These are phyloP conservation scores for Siniperca undulata DNA, from an alignment of 2,797 vertebrate genomes.

Conservation along the genomic window DNA sequence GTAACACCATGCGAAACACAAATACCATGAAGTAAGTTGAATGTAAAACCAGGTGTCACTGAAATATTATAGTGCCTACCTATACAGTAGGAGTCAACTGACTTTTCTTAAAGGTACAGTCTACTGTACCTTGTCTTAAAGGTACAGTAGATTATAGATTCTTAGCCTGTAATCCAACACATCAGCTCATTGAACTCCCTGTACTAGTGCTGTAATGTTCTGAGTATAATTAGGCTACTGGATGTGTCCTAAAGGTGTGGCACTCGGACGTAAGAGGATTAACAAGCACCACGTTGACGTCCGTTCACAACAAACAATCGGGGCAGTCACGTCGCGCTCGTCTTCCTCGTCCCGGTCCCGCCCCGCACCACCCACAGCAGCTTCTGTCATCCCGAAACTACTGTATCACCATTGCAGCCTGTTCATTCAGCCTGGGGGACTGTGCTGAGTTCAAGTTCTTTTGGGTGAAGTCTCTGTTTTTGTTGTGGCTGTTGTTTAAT, in stretches of 20 bases:
- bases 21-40: neutral
- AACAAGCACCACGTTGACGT: slow-evolving; percentile 25
- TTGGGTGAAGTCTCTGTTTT: no score
- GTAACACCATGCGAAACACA: neutral
- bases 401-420: neutral
- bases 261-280: slow-evolving; percentile 37
- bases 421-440: neutral
- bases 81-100: no score
- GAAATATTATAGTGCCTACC: neutral
- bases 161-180: neutral
- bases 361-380: slow-evolving; percentile 33
- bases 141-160: neutral
- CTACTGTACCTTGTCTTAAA: neutral
- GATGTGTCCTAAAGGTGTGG: slow-evolving; percentile 27
- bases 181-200: neutral
- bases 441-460: slow-evolving; percentile 30
- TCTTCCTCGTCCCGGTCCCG: slow-evolving; percentile 60
- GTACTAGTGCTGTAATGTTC: neutral
- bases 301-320: slow-evolving; percentile 34
- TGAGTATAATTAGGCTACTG: neutral
- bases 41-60: neutral
- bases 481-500: neutral
- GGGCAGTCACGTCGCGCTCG: slow-evolving; percentile 77
- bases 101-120: neutral
- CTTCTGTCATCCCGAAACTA: slow-evolving; percentile 2